Evolutionary conservation across 2,888 invertebrate species (phyloP).

Genomic region (Sphaerophoria taeniata): DNA sequence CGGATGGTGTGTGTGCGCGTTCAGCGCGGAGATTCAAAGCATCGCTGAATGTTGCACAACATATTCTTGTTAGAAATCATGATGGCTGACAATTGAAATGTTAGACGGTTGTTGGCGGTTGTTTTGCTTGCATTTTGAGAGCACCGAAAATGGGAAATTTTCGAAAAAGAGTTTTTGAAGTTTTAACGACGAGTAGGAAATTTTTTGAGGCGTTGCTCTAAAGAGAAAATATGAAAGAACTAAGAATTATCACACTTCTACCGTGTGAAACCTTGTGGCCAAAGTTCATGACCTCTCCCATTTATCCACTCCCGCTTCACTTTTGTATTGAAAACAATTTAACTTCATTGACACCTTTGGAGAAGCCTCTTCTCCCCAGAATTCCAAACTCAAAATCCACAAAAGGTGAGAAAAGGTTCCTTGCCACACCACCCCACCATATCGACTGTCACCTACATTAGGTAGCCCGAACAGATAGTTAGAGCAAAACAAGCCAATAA

Average conservation of each 20-base stretch:
- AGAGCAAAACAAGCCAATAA: conserved; percentile 61
- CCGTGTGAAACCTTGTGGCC: conserved; percentile 38
- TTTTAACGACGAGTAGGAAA: too few species aligned
- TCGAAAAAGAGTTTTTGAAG: neutral
- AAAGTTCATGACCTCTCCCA: conserved; percentile 56
- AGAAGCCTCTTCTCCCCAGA: neutral
- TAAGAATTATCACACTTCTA: neutral
- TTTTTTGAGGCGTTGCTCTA: too few species aligned
- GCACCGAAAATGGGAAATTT: conserved; percentile 10
- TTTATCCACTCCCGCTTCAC: neutral
- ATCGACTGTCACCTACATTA: too few species aligned
- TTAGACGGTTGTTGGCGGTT: neutral
- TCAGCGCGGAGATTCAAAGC: conserved; percentile 6
- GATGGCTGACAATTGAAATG: conserved; percentile 10
- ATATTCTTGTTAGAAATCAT: conserved; percentile 24
- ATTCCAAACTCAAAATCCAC: conserved; percentile 25
- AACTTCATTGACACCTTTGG: conserved; percentile 14
- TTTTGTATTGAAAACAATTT: neutral
- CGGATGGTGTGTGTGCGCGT: conserved; percentile 8
- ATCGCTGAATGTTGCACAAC: conserved; percentile 58
- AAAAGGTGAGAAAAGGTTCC: conserved; percentile 63
- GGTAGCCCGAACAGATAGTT: neutral
- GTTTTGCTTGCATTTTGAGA: neutral
- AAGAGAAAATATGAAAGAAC: neutral
- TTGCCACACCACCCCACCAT: conserved; percentile 18